Conservation (phyloP, 2,113 vertebrate species). For the Heloderma charlesbogerti region DNA sequence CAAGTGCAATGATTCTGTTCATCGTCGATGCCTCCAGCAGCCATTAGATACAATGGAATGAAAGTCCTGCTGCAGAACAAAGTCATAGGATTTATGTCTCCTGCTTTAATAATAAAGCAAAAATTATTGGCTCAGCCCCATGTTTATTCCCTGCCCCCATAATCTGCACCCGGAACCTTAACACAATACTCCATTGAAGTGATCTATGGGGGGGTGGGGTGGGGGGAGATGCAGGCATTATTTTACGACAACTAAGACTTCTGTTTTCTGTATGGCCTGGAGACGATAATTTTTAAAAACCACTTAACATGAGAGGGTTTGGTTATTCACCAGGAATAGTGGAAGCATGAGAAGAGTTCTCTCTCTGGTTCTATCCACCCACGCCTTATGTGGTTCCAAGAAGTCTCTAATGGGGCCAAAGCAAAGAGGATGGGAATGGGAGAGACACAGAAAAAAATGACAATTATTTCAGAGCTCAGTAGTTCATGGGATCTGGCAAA, state of each 20-base stretch:
- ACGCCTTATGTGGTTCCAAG: neutral
- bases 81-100: neutral
- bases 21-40: rapidly evolving
- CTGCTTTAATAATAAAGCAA: neutral
- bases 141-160: neutral
- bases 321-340: neutral
- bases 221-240: neutral
- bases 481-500: neutral
- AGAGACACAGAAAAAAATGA: neutral
- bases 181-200: neutral
- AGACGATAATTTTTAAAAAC: neutral
- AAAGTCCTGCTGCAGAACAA: neutral
- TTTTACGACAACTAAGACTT: neutral
- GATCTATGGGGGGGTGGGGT: neutral
- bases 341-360: neutral
- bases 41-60: rapidly evolving
- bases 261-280: neutral
- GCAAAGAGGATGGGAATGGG: neutral
- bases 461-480: neutral
- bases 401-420: neutral
- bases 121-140: too few species aligned
- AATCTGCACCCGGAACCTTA: neutral
- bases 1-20: constrained; percentile 37
- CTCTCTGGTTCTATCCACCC: neutral
- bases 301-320: too few species aligned